Evolutionary conservation across 2,888 invertebrate species (phyloP).

Genomic region (Thumatha senex): DNA sequence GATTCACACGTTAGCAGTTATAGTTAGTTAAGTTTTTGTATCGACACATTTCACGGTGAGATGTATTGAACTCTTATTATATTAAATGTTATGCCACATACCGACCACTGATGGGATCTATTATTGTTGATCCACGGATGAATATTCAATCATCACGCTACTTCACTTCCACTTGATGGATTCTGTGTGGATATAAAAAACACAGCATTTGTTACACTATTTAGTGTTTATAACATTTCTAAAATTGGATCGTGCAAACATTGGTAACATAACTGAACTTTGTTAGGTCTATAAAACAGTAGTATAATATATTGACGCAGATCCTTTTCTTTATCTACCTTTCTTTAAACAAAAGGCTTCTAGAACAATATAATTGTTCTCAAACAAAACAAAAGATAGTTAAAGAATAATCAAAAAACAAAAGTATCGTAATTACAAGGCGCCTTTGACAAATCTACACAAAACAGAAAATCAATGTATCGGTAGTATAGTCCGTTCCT

Average conservation of each 20-base stretch:
- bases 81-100: constrained; percentile 81
- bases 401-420: constrained; percentile 54
- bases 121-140: constrained; percentile 81
- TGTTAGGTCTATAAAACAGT: constrained; percentile 27
- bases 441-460: constrained; percentile 67
- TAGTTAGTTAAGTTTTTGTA: constrained; percentile 82
- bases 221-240: constrained; percentile 49
- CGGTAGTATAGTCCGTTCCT: constrained; percentile 59
- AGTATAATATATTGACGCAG: constrained; percentile 17
- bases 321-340: constrained; percentile 24
- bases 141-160: constrained; percentile 80
- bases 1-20: constrained; percentile 83
- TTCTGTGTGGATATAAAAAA: constrained; percentile 59
- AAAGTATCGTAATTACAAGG: constrained; percentile 72
- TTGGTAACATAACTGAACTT: constrained; percentile 28
- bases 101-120: constrained; percentile 78
- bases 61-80: constrained; percentile 81
- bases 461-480: constrained; percentile 71
- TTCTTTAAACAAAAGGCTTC: constrained; percentile 37
- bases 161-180: constrained; percentile 65
- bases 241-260: constrained; percentile 40
- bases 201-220: constrained; percentile 52
- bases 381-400: constrained; percentile 41
- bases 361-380: constrained; percentile 36
- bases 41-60: constrained; percentile 81